Percentiles rank a stretch among this genome's conserved stretches.
Evolutionary conservation across 1,140 invertebrate species (phyloP).

Genomic region (Eumaeus atala): DNA sequence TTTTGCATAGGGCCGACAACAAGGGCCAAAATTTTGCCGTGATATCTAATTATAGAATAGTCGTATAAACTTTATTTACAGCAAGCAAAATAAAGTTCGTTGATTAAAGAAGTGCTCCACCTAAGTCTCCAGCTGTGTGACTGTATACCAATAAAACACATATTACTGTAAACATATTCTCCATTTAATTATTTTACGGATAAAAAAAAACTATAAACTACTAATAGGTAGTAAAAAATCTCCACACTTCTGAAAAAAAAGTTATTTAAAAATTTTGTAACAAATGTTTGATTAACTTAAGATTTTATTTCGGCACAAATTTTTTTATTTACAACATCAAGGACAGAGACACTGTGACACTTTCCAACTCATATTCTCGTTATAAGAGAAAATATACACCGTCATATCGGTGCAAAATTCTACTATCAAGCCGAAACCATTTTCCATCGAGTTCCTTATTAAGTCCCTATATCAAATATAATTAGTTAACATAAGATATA

Average conservation of each 20-base stretch:
- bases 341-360: slow-evolving; percentile 11
- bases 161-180: slow-evolving; percentile 51
- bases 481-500: no score
- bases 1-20: no score
- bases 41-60: no score
- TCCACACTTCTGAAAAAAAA: slow-evolving; percentile 32
- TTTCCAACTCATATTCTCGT: not conserved
- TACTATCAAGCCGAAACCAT: no score
- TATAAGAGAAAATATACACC: not conserved
- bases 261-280: slow-evolving; percentile 38
- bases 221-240: slow-evolving; percentile 49
- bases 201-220: slow-evolving; percentile 59
- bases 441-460: no score
- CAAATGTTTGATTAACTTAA: slow-evolving; percentile 26
- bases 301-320: slow-evolving; percentile 25
- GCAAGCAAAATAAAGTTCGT: no score
- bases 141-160: slow-evolving; percentile 2
- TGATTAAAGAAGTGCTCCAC: no score
- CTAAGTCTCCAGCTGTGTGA: no score
- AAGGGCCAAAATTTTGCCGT: no score
- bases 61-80: no score
- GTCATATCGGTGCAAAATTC: no score
- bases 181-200: slow-evolving; percentile 50
- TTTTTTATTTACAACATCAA: slow-evolving; percentile 16
- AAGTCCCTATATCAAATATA: no score